Evolutionary conservation across 2,888 invertebrate genomes (phyloP), one percentile per base, ranked within the genome.

Genomic region (Mantis religiosa): DNA sequence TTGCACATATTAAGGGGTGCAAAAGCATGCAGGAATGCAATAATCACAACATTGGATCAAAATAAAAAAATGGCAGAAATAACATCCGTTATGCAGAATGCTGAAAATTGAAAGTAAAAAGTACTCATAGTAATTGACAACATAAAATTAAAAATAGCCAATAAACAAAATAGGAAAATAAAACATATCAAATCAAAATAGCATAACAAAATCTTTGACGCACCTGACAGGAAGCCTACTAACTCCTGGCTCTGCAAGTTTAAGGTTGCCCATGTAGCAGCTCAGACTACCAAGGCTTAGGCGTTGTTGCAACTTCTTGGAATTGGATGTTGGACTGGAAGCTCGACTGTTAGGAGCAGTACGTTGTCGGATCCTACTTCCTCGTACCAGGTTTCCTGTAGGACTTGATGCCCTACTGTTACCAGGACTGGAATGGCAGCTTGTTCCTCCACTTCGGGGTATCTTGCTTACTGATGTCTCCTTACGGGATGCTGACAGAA

Each of bases 281-380:
- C 28, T 84, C n/a, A 88, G 83, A 83, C 88, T 88, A 27, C 88
- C 88, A 7, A 88, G 71, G 54, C 83, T 47, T 28, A 88, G 30
- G 8, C 88, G 34, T 54, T 88, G 88, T 8, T 83, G 83, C 25
- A 82, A 25, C 30, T 85, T 89, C 20, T 82, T 54, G 34, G 71
- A 30, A 41, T 28, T 34, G 81, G 30, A 47, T 41, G 89, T 89
- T 28, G 89, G 89, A 87, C 89, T 89, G 81, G 89, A 41, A 8
- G 86, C 85, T 71, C 89, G 81, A 71, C 89, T 89, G 54, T 89
- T 89, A 4, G 89, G 89, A 8, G 88, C 88, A 28, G 88, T 88
- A 41, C 88, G 83, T 71, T 88, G 88, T 7, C 71, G 83, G 25
- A 84, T 82, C 41, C 83, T 88, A 25, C 28, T 71, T 28, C 84